These are phyloP conservation scores for Caenorhabditis plicata DNA, from an alignment of 2,888 invertebrate genomes.

Conservation along the genomic window DNA sequence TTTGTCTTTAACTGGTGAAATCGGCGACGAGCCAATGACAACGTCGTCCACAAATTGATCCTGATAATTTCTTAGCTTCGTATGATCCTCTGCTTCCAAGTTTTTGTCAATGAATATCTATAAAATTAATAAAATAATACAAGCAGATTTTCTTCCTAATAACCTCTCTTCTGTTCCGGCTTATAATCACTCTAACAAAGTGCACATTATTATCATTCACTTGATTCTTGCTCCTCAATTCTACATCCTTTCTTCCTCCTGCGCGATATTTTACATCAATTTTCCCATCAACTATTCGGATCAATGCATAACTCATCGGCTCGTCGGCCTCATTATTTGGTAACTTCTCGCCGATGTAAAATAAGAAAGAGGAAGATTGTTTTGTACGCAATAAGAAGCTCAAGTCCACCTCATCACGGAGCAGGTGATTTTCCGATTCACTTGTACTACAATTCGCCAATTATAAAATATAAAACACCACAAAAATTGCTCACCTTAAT, in stretches of 20 bases:
- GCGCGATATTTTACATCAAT: constrained; percentile 32
- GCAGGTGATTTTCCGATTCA: constrained; percentile 38
- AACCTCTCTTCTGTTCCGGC: constrained; percentile 28
- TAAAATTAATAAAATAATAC: background rate
- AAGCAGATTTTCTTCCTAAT: background rate
- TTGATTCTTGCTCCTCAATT: constrained; percentile 19
- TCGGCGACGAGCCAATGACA: constrained; percentile 45
- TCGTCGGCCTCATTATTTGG: constrained; percentile 30
- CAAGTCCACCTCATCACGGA: constrained; percentile 47
- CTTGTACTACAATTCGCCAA: constrained; percentile 19
- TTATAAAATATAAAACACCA: background rate
- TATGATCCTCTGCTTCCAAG: constrained; percentile 35
- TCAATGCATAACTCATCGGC: constrained; percentile 40
- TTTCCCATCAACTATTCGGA: constrained; percentile 38
- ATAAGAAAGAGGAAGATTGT: constrained; percentile 36
- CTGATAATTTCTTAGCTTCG: constrained; percentile 52
- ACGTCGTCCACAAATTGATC: constrained; percentile 58
- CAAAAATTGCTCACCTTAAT: constrained; percentile 24
- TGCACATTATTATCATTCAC: constrained; percentile 57
- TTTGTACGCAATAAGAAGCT: constrained; percentile 50
- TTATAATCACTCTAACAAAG: constrained; percentile 34
- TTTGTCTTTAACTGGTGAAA: constrained; percentile 10
- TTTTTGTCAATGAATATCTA: constrained; percentile 46
- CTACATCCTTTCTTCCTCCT: constrained; percentile 28
- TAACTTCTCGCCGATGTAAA: constrained; percentile 57